Percentiles rank a stretch among this genome's conserved stretches.
Conservation (phyloP, 2,113 vertebrate genomes). For the Canis aureus region DNA sequence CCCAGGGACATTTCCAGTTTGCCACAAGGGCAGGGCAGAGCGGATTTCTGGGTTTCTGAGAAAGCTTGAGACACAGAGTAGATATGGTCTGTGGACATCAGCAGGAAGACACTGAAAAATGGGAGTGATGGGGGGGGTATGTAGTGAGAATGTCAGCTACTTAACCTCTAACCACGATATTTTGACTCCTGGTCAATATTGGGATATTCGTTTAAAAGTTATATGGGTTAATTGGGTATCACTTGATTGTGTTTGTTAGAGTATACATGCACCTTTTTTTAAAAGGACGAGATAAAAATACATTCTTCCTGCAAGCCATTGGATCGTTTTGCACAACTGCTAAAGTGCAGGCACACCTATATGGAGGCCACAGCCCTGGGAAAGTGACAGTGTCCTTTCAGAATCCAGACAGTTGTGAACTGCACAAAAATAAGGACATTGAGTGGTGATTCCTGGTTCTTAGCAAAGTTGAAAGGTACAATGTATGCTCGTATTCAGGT, state of each 20-base stretch:
- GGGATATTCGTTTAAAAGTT: not conserved
- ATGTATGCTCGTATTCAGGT: not conserved
- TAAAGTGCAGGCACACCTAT: not conserved
- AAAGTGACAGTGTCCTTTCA: not conserved
- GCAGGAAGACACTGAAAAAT: not conserved
- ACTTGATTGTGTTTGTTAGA: not conserved
- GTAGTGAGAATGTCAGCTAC: not conserved
- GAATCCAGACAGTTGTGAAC: not conserved
- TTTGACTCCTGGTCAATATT: not conserved
- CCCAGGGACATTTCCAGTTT: not conserved
- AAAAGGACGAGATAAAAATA: not conserved
- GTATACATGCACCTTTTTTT: not conserved
- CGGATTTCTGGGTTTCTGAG: not conserved
- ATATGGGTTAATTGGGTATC: not conserved
- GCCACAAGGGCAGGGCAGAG: not conserved
- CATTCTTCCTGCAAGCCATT: not conserved
- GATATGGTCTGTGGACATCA: not conserved
- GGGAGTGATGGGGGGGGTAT: too few species aligned
- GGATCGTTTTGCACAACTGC: not conserved
- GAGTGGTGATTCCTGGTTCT: not conserved
- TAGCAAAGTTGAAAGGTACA: not conserved
- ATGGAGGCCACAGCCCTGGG: not conserved
- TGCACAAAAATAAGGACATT: not conserved
- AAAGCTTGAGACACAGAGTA: not conserved
- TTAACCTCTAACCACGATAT: not conserved